Conservation (phyloP, 2,888 invertebrate species). For the Zele albiditarsus region DNA sequence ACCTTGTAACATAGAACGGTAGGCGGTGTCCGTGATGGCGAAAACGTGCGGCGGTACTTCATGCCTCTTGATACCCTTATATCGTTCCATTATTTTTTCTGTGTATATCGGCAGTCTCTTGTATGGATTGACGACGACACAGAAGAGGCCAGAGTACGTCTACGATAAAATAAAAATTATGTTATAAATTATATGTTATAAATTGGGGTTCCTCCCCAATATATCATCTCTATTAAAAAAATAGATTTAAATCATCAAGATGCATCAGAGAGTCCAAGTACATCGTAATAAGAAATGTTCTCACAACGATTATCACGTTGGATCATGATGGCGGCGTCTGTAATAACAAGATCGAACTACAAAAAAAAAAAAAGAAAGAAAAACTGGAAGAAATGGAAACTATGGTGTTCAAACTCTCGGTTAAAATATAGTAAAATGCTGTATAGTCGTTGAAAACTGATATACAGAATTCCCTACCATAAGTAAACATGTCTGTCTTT, state of each 20-base stretch:
- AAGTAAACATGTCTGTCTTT: not conserved
- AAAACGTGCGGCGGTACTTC: slow-evolving; percentile 99
- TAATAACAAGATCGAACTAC: slow-evolving; percentile 5
- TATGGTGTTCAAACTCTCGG: not conserved
- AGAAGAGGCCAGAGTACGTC: slow-evolving; percentile 99
- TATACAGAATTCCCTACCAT: slow-evolving; percentile 15
- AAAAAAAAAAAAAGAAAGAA: slow-evolving; percentile 12
- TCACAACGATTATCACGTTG: not conserved
- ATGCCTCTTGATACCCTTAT: slow-evolving; percentile 99
- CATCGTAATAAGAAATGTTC: not conserved
- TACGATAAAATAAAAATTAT: slow-evolving; percentile 75
- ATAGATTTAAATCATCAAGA: not conserved
- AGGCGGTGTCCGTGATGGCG: slow-evolving; percentile 99
- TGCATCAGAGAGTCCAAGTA: not conserved
- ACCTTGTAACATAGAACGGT: slow-evolving; percentile 99
- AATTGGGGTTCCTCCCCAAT: not conserved
- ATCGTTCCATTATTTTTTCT: slow-evolving; percentile 99
- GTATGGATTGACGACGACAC: slow-evolving; percentile 99
- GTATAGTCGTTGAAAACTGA: slow-evolving; percentile 2
- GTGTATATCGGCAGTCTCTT: slow-evolving; percentile 99
- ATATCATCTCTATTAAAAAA: not conserved
- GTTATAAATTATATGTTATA: slow-evolving; percentile 16
- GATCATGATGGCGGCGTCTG: slow-evolving; percentile 4
- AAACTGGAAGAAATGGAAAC: not conserved
- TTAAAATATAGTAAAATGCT: slow-evolving; percentile 18